These are phyloP conservation scores for Tanypteryx hageni DNA, from an alignment of 2,888 invertebrate species.

Conservation along the genomic window DNA sequence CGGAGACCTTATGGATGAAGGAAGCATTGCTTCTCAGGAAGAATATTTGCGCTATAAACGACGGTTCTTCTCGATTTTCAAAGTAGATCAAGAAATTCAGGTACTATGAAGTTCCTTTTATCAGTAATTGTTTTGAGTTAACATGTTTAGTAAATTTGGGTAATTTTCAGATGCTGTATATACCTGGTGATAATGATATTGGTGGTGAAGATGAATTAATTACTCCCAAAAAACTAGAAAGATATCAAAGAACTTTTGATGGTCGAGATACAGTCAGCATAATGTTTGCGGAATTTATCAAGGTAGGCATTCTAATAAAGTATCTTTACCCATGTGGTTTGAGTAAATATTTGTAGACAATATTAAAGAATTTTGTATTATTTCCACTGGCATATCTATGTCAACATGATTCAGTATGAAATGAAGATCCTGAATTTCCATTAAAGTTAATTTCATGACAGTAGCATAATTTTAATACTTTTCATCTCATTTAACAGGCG, in stretches of 20 bases:
- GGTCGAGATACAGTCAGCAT: slow-evolving; percentile 80
- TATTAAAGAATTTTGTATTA: no score
- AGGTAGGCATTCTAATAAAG: slow-evolving; percentile 71
- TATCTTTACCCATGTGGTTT: neutral
- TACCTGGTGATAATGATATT: slow-evolving; percentile 98
- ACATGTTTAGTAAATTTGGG: neutral
- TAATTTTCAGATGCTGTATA: slow-evolving; percentile 70
- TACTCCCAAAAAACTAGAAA: slow-evolving; percentile 81
- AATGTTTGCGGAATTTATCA: slow-evolving; percentile 74
- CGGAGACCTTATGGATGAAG: slow-evolving; percentile 97
- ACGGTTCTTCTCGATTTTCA: slow-evolving; percentile 84
- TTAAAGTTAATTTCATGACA: no score
- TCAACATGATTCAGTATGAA: neutral
- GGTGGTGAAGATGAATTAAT: slow-evolving; percentile 92
- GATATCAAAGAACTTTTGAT: slow-evolving; percentile 86
- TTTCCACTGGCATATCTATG: neutral
- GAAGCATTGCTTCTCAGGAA: slow-evolving; percentile 84
- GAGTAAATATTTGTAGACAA: no score
- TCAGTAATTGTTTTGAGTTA: neutral
- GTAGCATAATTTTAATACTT: no score
- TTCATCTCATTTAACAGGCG: no score
- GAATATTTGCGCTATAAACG: slow-evolving; percentile 86
- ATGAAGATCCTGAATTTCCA: no score
- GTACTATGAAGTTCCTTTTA: slow-evolving; percentile 55
- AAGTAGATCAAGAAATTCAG: slow-evolving; percentile 65